A percentile compares a stretch with the other conserved stretches of the same genome.
Conservation (phyloP, 2,888 invertebrate genomes). For the Euspilapteryx auroguttella region DNA sequence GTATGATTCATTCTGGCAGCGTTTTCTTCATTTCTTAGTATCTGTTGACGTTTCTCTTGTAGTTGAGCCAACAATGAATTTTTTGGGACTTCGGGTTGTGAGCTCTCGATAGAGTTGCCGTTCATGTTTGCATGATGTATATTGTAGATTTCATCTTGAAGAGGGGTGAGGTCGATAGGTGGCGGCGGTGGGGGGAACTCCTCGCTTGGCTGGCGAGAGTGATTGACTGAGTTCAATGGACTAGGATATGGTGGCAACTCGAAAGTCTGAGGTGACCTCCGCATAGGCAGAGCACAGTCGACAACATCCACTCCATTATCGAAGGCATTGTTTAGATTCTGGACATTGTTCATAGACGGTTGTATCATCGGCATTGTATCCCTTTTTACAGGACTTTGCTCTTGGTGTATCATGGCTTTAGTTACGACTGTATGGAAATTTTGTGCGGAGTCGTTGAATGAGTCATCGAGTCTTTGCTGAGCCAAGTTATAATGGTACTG, state of each 20-base stretch:
- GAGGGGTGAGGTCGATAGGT: conserved; percentile 68
- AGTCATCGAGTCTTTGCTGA: conserved; percentile 34
- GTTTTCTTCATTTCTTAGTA: conserved; percentile 47
- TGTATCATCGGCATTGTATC: conserved; percentile 22
- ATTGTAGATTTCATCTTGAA: conserved; percentile 63
- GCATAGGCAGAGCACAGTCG: conserved; percentile 54
- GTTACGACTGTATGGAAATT: conserved; percentile 75
- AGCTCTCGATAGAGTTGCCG: conserved; percentile 16
- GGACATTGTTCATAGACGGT: conserved; percentile 28
- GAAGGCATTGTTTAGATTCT: conserved; percentile 36
- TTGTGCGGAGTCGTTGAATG: conserved; percentile 18
- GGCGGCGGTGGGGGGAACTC: conserved; percentile 91
- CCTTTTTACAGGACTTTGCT: conserved; percentile 69
- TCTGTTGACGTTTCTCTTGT: conserved; percentile 66
- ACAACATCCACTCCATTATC: conserved; percentile 65
- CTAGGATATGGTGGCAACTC: conserved; percentile 82
- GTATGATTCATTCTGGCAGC: conserved; percentile 21
- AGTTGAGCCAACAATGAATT: conserved; percentile 63
- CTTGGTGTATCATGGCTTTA: conserved; percentile 83
- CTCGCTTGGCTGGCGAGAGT: conserved; percentile 85
- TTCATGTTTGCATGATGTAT: conserved; percentile 24
- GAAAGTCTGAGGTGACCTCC: conserved; percentile 43
- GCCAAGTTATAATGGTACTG: conserved; percentile 33
- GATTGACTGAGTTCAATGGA: conserved; percentile 73
- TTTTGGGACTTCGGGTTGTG: conserved; percentile 29